Base-by-base conservation (phyloP, 2,888 invertebrate species). In the Galerucella calmariensis region DNA sequence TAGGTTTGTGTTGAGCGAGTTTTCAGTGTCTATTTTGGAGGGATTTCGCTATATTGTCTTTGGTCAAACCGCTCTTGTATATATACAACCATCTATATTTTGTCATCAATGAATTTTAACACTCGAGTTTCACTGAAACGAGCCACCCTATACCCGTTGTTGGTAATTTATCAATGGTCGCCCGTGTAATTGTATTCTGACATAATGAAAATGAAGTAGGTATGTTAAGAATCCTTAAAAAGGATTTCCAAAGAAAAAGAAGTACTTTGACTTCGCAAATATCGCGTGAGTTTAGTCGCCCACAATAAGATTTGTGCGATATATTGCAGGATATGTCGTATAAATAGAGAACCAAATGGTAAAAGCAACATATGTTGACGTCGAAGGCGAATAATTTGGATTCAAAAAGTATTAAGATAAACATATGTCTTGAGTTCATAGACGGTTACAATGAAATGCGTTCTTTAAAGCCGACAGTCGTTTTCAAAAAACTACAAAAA, bases 161-260 rank as follows among this genome's bases (percentile, higher is more conserved):
- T 24, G 48, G 11, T 11, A 27, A 35, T 6, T 62, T 41, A 35
- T 27, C 2, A 62, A 24, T n/a, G 61, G 5, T 35, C 61, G 61
- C 41, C 35, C 12, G 35, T 62, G 61, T 35, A 62, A 14, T 14
- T 24, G 14, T 16, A 35, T 51, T 69, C 35, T 62, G 69, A 69
- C 62, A 62, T 62, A 69, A 62, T 69, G 69, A 69, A 69, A 62
- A 69, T 27, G 48, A 51, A 69, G 69, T 62, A 59, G 69, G 62
- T 69, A 69, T 51, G 51, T 69, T 24, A 46, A 69, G 59, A 68
- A 68, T 68, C 68, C 56, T 68, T 62, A 61, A 62, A 27, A 62
- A 62, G 27, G 16, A 14, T 8, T 48, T 35, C 14, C 20, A 69
- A 67, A 27, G 44, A 51, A 62, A 61, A 61, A 61, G 16, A 59